Percentiles rank a stretch among this genome's conserved stretches.
Conservation (phyloP, 2,113 vertebrate genomes). For the Carettochelys insculpta region DNA sequence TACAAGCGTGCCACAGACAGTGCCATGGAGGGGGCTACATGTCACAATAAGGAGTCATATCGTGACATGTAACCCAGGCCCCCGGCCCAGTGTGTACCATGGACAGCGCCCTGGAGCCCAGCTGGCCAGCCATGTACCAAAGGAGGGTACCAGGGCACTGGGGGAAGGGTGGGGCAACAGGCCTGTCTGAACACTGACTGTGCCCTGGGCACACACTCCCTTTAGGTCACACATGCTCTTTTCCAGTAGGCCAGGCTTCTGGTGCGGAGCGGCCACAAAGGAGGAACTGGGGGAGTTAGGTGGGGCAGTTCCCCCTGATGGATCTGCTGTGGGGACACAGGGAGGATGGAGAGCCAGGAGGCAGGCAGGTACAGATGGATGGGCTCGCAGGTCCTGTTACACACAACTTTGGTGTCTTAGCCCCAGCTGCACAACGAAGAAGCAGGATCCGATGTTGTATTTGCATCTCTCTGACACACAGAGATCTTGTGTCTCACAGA, state of each 20-base stretch:
- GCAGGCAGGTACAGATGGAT: background rate
- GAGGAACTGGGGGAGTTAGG: background rate
- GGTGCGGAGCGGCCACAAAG: background rate
- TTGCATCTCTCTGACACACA: background rate
- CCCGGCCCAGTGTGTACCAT: background rate
- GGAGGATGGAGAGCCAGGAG: background rate
- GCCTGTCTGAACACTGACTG: background rate
- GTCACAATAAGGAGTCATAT: background rate
- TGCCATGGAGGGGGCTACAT: background rate
- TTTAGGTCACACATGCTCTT: background rate
- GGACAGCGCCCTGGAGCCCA: too few relatives aligned
- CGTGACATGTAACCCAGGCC: background rate
- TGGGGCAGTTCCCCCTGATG: background rate
- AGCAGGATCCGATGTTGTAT: background rate
- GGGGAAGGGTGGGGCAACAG: background rate
- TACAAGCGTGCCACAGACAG: background rate
- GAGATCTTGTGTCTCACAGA: background rate
- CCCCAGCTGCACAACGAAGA: background rate
- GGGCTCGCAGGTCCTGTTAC: background rate
- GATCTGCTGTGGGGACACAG: background rate
- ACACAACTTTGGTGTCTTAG: background rate
- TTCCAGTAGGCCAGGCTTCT: background rate
- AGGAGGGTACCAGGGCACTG: background rate
- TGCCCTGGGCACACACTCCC: background rate
- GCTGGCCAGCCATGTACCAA: background rate